A percentile compares a stretch with the other conserved stretches of the same genome.
These are phyloP conservation scores for Takifugu ocellatus DNA, from an alignment of 2,797 vertebrate genomes.

Conservation along the genomic window DNA sequence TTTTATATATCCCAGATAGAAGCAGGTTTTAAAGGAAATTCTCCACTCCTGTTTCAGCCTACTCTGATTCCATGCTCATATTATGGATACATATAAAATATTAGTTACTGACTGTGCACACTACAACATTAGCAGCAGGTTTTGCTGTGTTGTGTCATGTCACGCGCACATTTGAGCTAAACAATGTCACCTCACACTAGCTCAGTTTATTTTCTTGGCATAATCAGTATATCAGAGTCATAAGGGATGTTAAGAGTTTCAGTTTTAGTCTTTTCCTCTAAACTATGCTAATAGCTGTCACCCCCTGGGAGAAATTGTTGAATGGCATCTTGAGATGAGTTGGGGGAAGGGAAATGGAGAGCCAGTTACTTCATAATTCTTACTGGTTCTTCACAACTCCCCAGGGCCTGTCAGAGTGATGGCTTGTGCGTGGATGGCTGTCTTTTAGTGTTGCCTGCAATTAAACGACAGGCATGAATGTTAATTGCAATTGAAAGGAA, in stretches of 20 bases:
- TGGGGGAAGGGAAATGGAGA: conserved; percentile 39
- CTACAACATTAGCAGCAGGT: neutral
- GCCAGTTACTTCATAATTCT: conserved; percentile 45
- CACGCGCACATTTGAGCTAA: neutral
- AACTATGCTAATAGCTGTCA: conserved; percentile 13
- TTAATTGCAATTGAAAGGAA: neutral
- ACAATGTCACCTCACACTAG: neutral
- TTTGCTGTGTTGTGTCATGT: neutral
- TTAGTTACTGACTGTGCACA: neutral
- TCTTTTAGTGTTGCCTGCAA: conserved; percentile 1
- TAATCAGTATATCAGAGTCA: conserved; percentile 15
- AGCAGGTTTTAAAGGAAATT: conserved; percentile 38
- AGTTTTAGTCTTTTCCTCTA: conserved; percentile 1
- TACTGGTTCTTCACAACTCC: conserved; percentile 30
- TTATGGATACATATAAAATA: neutral
- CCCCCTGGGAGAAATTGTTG: conserved; percentile 23
- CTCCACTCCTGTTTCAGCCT: neutral
- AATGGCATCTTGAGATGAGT: conserved; percentile 19
- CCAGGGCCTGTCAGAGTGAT: conserved; percentile 28
- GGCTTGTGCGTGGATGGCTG: conserved; percentile 13
- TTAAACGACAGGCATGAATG: neutral
- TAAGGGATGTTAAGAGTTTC: neutral
- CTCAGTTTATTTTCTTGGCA: neutral
- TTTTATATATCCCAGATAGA: conserved; percentile 22
- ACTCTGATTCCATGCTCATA: neutral